phyloP scores from a whole-genome alignment of 2,888 invertebrate genomes.

The Prosapia bicincta region DNA sequence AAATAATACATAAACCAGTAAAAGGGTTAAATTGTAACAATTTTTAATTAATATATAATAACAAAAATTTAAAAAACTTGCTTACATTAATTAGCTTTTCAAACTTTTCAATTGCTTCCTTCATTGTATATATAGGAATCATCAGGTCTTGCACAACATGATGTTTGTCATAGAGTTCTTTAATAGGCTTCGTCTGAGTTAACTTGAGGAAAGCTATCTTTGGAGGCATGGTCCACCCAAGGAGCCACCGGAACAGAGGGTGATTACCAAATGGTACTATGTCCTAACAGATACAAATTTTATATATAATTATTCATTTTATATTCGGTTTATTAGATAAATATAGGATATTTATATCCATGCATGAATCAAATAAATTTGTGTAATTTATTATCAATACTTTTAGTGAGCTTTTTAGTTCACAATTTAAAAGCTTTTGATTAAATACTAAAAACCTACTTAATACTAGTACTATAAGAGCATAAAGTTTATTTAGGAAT shows the following conservation, averaged over 20 bases:
- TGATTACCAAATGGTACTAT: conserved; percentile 82
- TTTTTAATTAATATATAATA: not conserved
- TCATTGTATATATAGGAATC: conserved; percentile 61
- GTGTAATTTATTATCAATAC: no score
- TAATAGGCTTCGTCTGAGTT: conserved; percentile 67
- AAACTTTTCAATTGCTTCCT: conserved; percentile 60
- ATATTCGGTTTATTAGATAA: no score
- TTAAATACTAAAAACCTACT: no score
- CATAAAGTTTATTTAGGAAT: no score
- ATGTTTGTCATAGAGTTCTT: conserved; percentile 67
- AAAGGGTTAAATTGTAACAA: not conserved
- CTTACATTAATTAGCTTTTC: conserved; percentile 62
- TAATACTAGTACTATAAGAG: no score
- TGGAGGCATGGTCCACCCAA: conserved; percentile 81
- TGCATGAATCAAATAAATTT: no score
- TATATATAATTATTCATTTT: no score
- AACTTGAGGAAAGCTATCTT: conserved; percentile 76
- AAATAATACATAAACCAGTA: no score
- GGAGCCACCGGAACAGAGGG: conserved; percentile 62
- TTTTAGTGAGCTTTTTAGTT: no score
- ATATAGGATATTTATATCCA: no score
- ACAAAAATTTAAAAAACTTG: not conserved
- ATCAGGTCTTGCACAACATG: conserved; percentile 83
- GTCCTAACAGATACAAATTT: conserved; percentile 58
- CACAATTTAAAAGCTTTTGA: no score